Evolutionary conservation across 2,797 vertebrate species (phyloP).

Genomic region (Helarctos malayanus): DNA sequence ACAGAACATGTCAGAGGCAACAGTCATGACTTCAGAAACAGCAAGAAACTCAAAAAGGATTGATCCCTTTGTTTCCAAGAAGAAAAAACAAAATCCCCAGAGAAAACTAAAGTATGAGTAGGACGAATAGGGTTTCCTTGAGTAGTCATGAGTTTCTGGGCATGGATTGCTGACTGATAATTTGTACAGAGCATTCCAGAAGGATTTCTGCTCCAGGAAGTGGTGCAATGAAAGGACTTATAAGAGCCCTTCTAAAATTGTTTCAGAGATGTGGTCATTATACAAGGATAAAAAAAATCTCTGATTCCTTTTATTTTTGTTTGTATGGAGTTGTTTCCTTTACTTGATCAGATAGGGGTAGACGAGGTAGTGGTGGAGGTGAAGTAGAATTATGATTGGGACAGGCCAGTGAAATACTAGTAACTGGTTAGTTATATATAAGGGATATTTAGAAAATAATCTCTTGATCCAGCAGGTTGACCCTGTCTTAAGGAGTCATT

Average conservation of each 20-base stretch:
- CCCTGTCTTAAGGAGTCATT: background rate
- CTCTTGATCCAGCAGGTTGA: background rate
- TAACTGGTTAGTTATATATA: background rate
- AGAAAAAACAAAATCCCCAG: background rate
- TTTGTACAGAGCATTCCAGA: background rate
- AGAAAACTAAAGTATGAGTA: background rate
- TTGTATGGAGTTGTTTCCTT: background rate
- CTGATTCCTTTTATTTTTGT: background rate
- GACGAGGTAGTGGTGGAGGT: background rate
- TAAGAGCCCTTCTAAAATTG: background rate
- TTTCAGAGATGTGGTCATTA: background rate
- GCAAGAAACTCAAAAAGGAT: background rate
- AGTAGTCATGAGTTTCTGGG: background rate
- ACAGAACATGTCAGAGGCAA: background rate
- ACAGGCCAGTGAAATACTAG: background rate
- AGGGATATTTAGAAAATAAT: background rate
- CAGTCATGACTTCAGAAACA: background rate
- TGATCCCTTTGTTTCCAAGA: background rate
- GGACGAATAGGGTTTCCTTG: background rate
- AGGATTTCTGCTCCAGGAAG: slow-evolving; percentile 16
- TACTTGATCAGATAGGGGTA: background rate
- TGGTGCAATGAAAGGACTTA: background rate
- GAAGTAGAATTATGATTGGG: background rate
- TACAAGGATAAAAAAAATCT: background rate
- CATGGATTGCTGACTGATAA: background rate